These are phyloP conservation scores for Rattus norvegicus DNA, from an alignment of 2,113 vertebrate genomes.

Conservation along the genomic window DNA sequence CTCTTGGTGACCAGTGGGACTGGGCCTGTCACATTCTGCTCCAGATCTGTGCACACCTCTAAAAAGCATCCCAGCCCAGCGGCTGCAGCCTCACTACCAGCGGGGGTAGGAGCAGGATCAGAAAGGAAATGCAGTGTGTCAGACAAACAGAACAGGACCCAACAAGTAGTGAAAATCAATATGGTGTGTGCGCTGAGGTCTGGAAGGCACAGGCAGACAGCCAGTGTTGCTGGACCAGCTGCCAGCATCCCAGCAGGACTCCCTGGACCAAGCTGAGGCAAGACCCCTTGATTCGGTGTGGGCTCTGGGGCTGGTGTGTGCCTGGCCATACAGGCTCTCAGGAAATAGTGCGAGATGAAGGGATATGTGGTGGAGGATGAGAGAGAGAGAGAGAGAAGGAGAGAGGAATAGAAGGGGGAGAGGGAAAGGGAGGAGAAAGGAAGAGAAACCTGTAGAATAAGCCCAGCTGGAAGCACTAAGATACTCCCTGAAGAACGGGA, in stretches of 20 bases:
- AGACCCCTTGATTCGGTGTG: neutral
- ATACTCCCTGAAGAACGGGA: neutral
- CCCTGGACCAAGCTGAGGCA: too few relatives aligned
- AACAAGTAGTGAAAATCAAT: neutral
- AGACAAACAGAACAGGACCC: neutral
- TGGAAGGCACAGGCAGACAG: neutral
- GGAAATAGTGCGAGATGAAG: too few relatives aligned
- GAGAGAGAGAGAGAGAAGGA: too few relatives aligned
- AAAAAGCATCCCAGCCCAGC: neutral
- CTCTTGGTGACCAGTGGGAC: neutral
- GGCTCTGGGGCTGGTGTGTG: neutral
- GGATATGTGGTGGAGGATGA: too few relatives aligned
- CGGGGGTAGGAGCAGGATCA: neutral
- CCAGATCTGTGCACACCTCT: neutral
- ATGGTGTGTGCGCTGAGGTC: neutral
- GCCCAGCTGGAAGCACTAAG: neutral
- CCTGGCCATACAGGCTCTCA: neutral
- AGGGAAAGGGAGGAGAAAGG: too few relatives aligned
- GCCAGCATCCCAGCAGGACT: neutral
- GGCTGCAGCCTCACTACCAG: neutral
- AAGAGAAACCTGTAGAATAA: neutral
- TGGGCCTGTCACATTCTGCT: neutral
- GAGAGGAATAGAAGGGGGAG: too few relatives aligned
- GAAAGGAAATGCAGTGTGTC: neutral
- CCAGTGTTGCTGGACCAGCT: neutral